Conservation (phyloP, 2,797 vertebrate genomes). For the Eupleurogrammus muticus region DNA sequence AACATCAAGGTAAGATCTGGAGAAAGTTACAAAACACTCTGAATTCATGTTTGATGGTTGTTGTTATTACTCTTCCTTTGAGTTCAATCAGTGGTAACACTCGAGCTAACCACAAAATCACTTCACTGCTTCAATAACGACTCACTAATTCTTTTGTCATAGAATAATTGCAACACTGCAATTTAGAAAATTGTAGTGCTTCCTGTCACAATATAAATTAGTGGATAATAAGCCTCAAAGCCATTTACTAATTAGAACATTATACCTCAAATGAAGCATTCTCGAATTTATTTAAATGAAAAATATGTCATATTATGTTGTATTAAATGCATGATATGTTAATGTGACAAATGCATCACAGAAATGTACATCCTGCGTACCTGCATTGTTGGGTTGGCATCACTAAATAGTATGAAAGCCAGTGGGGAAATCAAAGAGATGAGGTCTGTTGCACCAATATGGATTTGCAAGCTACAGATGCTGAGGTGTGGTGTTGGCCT, state of each 20-base stretch:
- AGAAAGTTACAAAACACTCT: background rate
- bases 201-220: conserved; percentile 13
- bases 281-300: conserved; percentile 4
- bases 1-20: conserved; percentile 91
- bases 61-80: background rate
- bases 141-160: conserved; percentile 22
- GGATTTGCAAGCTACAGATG: conserved; percentile 35
- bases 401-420: background rate
- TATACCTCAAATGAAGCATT: background rate
- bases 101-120: background rate
- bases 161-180: background rate
- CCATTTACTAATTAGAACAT: conserved; percentile 12
- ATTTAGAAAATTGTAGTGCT: background rate
- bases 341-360: background rate
- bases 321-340: background rate
- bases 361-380: background rate
- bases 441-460: conserved; percentile 20
- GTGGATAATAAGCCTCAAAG: conserved; percentile 1
- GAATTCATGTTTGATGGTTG: background rate
- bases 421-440: conserved; percentile 7
- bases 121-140: background rate
- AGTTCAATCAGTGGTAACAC: background rate
- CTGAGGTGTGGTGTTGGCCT: background rate
- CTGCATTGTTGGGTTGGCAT: background rate
- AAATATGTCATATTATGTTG: background rate